Conservation (phyloP, 2,113 vertebrate species). For the Nothocercus nigrocapillus region DNA sequence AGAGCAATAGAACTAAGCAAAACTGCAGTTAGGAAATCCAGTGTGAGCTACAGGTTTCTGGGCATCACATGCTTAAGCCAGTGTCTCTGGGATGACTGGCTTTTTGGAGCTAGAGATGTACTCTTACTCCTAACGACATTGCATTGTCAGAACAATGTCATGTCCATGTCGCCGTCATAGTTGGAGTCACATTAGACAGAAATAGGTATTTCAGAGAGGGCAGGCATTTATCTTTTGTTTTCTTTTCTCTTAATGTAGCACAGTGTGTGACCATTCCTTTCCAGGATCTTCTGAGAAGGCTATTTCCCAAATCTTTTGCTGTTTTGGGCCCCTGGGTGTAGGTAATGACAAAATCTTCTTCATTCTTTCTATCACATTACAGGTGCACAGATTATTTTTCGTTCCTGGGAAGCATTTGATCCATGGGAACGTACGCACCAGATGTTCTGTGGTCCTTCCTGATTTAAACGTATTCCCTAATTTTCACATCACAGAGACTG, state of each 20-base stretch:
- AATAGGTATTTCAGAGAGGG: neutral
- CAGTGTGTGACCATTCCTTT: neutral
- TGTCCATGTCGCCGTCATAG: neutral
- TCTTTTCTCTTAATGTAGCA: neutral
- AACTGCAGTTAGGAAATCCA: no score
- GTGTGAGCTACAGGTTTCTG: no score
- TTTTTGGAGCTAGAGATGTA: neutral
- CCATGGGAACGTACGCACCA: neutral
- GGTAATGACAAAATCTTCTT: neutral
- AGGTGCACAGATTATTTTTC: neutral
- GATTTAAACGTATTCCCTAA: neutral
- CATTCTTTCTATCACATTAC: neutral
- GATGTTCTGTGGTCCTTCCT: neutral
- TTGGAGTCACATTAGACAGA: neutral
- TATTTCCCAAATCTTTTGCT: neutral
- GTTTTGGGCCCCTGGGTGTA: neutral
- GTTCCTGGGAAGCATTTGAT: neutral
- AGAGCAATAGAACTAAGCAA: no score
- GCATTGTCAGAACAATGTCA: neutral
- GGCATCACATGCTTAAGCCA: no score
- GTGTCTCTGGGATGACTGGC: no score
- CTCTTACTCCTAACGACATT: neutral
- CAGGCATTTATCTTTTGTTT: neutral
- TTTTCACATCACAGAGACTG: neutral
- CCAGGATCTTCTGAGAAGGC: neutral